These are phyloP conservation scores for Colaptes auratus DNA, from an alignment of 2,113 vertebrate species.

Conservation along the genomic window DNA sequence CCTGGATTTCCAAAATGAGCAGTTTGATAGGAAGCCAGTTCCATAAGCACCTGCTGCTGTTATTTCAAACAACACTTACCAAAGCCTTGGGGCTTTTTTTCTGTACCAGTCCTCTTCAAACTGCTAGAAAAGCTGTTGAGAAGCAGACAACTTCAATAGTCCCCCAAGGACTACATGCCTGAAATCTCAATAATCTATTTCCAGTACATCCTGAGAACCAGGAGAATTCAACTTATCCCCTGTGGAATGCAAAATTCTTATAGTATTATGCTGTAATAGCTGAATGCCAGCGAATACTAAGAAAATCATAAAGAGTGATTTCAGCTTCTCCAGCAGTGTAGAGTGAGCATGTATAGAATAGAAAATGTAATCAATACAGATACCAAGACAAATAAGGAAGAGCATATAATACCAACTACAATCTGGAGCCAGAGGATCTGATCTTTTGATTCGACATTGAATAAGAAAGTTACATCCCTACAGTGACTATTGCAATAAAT, in stretches of 20 bases:
- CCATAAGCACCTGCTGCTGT: background rate
- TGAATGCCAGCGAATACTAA: background rate
- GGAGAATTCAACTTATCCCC: background rate
- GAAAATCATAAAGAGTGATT: background rate
- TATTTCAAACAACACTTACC: background rate
- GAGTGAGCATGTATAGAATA: background rate
- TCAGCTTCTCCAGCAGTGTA: background rate
- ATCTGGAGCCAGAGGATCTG: background rate
- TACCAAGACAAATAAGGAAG: background rate
- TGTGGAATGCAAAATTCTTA: background rate
- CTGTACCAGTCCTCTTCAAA: background rate
- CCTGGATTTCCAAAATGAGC: background rate
- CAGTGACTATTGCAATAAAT: background rate
- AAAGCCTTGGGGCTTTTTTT: background rate
- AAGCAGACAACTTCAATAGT: background rate
- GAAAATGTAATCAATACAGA: slow-evolving; percentile 13
- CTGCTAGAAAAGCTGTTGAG: background rate
- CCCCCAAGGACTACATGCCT: background rate
- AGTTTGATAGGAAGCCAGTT: background rate
- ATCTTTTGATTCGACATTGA: background rate
- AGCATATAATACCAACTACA: background rate
- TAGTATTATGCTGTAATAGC: background rate
- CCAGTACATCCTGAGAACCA: background rate
- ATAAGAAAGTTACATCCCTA: background rate
- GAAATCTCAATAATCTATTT: background rate